These are phyloP conservation scores for Tetropium fuscum DNA, from an alignment of 2,888 invertebrate species.

Conservation along the genomic window DNA sequence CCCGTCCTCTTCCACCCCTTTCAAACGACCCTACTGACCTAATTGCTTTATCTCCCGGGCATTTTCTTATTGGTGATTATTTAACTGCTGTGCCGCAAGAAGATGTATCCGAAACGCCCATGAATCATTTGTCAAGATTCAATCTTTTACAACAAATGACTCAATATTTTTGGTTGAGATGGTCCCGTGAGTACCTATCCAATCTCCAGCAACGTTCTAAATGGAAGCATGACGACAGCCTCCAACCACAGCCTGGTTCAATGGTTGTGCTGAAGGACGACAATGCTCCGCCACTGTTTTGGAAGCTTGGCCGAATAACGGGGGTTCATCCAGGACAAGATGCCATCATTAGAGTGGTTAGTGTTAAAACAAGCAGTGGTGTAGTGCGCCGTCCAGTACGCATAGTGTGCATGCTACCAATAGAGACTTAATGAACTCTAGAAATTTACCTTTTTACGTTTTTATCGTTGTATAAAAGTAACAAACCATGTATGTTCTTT, in stretches of 20 bases:
- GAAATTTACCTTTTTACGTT: too few relatives aligned
- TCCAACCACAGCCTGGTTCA: neutral
- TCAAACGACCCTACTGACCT: conserved; percentile 24
- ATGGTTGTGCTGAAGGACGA: conserved; percentile 32
- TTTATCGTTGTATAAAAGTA: too few relatives aligned
- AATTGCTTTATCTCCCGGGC: conserved; percentile 34
- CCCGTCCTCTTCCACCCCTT: conserved; percentile 14
- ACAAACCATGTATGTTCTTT: too few relatives aligned
- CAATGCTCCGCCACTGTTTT: conserved; percentile 14
- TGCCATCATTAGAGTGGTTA: conserved; percentile 19
- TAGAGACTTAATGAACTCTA: too few relatives aligned
- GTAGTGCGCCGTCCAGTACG: conserved; percentile 8
- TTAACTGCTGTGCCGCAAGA: conserved; percentile 30
- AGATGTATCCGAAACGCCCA: conserved; percentile 1
- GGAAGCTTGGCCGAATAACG: conserved; percentile 22
- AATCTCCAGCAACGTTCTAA: conserved; percentile 16
- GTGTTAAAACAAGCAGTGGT: conserved; percentile 12
- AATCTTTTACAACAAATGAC: conserved; percentile 24
- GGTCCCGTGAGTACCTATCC: conserved; percentile 37
- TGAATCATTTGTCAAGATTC: conserved; percentile 20
- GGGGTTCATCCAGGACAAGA: conserved; percentile 14
- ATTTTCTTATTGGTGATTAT: conserved; percentile 35
- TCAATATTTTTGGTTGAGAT: conserved; percentile 44
- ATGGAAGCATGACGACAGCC: conserved; percentile 2
- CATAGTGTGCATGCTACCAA: conserved; percentile 6